These are phyloP conservation scores for Thalassoma bifasciatum DNA, from an alignment of 2,113 vertebrate genomes.

Conservation along the genomic window DNA sequence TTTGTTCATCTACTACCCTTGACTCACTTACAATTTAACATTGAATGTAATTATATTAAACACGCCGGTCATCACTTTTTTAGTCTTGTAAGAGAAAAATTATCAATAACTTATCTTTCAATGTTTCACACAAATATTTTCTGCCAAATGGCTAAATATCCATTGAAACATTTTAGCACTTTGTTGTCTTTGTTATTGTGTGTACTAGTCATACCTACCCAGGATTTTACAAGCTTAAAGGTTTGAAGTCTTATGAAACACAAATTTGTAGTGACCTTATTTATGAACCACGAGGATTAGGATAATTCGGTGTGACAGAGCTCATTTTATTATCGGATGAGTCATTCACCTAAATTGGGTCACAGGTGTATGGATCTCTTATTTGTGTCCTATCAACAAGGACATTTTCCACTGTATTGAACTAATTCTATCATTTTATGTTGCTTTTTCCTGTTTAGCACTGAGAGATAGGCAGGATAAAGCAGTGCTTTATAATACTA, in stretches of 20 bases:
- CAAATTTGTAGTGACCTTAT: slow-evolving; percentile 8
- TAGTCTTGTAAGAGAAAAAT: no score
- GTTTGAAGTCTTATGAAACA: not conserved
- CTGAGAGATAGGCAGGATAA: no score
- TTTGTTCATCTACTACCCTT: not conserved
- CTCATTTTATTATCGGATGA: slow-evolving; percentile 59
- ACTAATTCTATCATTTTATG: not conserved
- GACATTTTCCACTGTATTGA: not conserved
- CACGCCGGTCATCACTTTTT: no score
- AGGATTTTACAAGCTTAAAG: not conserved
- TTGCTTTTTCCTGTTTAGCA: not conserved
- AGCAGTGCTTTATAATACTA: no score
- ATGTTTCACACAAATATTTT: no score
- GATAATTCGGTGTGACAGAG: slow-evolving; percentile 50
- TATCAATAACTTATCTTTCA: no score
- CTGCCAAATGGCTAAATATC: no score
- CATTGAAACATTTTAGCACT: no score
- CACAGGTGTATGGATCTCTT: slow-evolving; percentile 29
- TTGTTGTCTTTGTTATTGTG: no score
- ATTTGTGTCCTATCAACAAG: not conserved
- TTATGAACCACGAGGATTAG: slow-evolving; percentile 50
- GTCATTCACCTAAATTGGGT: slow-evolving; percentile 52
- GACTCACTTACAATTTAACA: no score
- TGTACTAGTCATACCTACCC: no score
- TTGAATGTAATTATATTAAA: no score